Percentiles rank a stretch among this genome's conserved stretches.
These are phyloP conservation scores for Nematostella vectensis DNA, from an alignment of 92 coral and sea anemone species.

Conservation along the genomic window DNA sequence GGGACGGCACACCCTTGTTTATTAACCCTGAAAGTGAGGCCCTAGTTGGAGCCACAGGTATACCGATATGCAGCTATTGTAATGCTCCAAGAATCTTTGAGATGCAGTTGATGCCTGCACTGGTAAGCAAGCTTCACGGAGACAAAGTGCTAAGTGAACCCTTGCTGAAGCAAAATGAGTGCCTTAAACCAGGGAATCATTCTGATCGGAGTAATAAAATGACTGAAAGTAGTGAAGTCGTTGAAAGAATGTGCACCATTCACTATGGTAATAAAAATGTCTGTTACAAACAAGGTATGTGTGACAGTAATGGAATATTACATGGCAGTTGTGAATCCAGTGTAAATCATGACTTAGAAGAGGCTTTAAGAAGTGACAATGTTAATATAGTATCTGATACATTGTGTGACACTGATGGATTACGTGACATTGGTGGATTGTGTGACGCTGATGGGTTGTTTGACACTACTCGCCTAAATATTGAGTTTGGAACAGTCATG, in stretches of 20 bases:
- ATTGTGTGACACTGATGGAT: background rate
- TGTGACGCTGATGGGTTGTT: background rate
- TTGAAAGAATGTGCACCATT: background rate
- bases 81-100: constrained; percentile 77
- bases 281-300: too few relatives aligned
- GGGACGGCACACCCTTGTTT: constrained; percentile 72
- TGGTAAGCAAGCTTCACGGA: constrained; percentile 42
- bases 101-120: constrained; percentile 85
- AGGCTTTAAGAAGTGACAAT: background rate
- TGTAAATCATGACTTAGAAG: background rate
- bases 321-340: too few relatives aligned
- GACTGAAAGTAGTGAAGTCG: background rate
- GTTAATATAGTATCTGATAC: background rate
- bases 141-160: background rate
- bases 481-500: constrained; percentile 89
- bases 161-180: background rate
- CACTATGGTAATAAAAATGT: background rate
- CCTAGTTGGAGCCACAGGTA: background rate
- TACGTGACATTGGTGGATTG: background rate
- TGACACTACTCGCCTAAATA: background rate
- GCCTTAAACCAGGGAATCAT: background rate
- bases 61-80: constrained; percentile 65
- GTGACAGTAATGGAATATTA: too few relatives aligned
- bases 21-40: constrained; percentile 28
- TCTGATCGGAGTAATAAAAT: background rate